Evolutionary conservation across 2,113 vertebrate genomes (phyloP).

Genomic region (Menidia beryllina): DNA sequence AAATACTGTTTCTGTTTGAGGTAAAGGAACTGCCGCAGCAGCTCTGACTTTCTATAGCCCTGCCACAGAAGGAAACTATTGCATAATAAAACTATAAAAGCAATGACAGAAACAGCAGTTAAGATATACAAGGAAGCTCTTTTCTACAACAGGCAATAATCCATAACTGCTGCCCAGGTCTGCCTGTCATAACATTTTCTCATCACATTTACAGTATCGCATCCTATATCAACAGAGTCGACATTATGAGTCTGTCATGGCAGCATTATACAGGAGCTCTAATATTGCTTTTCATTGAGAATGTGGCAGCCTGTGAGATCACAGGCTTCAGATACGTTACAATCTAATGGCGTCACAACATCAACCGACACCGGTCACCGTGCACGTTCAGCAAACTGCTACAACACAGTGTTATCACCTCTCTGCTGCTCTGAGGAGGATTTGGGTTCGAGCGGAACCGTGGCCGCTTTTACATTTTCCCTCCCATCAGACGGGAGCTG

Average conservation of each 20-base stretch:
- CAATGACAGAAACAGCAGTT: slow-evolving; percentile 32
- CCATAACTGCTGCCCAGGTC: slow-evolving; percentile 16
- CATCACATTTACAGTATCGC: slow-evolving; percentile 31
- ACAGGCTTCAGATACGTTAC: slow-evolving; percentile 14
- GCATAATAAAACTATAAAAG: slow-evolving; percentile 52
- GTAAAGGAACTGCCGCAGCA: slow-evolving; percentile 52
- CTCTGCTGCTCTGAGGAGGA: slow-evolving; percentile 20
- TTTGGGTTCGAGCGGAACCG: slow-evolving; percentile 1
- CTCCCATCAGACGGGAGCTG: neutral
- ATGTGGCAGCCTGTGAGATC: slow-evolving; percentile 18
- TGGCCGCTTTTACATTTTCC: neutral
- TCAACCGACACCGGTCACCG: slow-evolving; percentile 19
- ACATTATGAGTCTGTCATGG: slow-evolving; percentile 6
- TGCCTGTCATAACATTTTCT: slow-evolving; percentile 25
- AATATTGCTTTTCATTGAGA: slow-evolving; percentile 54
- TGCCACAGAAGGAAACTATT: slow-evolving; percentile 47
- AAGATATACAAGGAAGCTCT: too few species aligned
- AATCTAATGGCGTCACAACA: slow-evolving; percentile 40
- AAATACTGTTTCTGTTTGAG: slow-evolving; percentile 67
- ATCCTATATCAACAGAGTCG: slow-evolving; percentile 30
- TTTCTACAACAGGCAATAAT: neutral
- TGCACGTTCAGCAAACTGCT: slow-evolving; percentile 56
- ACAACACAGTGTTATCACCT: slow-evolving; percentile 58
- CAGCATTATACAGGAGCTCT: slow-evolving; percentile 9
- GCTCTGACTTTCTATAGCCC: slow-evolving; percentile 37